Conservation (phyloP, 2,113 vertebrate genomes). For the Tupaia tana region DNA sequence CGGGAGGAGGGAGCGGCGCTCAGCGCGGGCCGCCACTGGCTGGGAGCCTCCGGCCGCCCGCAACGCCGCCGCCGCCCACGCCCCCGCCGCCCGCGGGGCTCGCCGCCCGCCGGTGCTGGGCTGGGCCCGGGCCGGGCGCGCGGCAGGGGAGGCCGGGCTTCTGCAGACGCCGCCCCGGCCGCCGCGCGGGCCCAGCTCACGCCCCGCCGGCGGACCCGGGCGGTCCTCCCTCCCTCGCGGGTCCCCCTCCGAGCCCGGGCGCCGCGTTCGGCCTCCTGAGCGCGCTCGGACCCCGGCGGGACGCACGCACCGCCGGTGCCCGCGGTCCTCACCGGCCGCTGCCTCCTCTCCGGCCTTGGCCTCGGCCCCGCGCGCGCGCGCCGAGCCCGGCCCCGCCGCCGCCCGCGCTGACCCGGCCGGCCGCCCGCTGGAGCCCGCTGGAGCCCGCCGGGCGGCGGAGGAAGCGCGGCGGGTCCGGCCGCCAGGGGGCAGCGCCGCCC, state of each 20-base stretch:
- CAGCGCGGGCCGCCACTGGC: conserved; percentile 62
- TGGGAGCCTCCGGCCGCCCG: conserved; percentile 22
- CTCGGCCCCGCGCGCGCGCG: conserved; percentile 3
- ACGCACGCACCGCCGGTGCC: neutral
- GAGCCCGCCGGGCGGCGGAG: neutral
- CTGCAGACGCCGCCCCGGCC: neutral
- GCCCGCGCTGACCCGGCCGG: neutral
- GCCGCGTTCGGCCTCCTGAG: neutral
- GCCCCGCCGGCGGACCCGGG: neutral
- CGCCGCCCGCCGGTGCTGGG: conserved; percentile 7
- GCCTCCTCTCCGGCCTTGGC: conserved; percentile 2
- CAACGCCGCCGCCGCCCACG: neutral
- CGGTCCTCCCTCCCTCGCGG: neutral
- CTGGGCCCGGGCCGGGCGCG: neutral
- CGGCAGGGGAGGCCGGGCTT: neutral
- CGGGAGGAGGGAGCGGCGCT: conserved; percentile 44
- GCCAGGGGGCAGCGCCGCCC: conserved; percentile 68
- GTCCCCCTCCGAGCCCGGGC: neutral
- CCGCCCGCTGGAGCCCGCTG: neutral
- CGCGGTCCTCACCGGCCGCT: neutral
- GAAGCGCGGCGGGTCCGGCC: conserved; percentile 21
- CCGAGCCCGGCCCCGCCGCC: neutral
- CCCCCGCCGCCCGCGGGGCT: neutral
- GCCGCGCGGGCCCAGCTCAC: neutral
- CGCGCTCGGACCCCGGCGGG: neutral